phyloP scores from a whole-genome alignment of 2,113 vertebrate species.

The Notiomystis cincta region DNA sequence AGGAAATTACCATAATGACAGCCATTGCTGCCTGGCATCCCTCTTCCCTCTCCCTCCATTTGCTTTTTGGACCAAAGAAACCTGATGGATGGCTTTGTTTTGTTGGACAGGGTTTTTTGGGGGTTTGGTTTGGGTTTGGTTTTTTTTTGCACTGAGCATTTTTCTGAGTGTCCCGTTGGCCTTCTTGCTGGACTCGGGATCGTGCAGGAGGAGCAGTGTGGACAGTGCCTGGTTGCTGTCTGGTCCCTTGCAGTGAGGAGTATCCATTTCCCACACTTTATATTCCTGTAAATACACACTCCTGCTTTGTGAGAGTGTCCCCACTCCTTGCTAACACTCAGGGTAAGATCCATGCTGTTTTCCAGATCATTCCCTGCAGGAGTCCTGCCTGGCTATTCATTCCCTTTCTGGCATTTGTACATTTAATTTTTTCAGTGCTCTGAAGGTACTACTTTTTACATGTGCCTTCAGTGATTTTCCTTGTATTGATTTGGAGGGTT shows the following conservation, averaged over 20 bases:
- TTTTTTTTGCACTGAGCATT: neutral
- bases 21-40: neutral
- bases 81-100: neutral
- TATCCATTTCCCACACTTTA: neutral
- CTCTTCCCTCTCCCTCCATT: neutral
- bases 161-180: neutral
- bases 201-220: neutral
- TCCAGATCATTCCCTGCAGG: neutral
- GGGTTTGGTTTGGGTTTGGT: too few relatives aligned
- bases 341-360: neutral
- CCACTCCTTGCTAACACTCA: neutral
- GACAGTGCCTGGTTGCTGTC: neutral
- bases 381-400: neutral
- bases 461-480: neutral
- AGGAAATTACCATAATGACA: rapidly evolving
- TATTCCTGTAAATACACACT: neutral
- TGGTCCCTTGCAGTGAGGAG: neutral
- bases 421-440: neutral
- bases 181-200: neutral
- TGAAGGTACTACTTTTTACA: neutral
- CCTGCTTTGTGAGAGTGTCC: neutral
- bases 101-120: rapidly evolving
- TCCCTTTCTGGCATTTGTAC: neutral
- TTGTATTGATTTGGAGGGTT: neutral
- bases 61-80: neutral